phyloP scores from a whole-genome alignment of 2,888 invertebrate species.

The Dione vanillae region DNA sequence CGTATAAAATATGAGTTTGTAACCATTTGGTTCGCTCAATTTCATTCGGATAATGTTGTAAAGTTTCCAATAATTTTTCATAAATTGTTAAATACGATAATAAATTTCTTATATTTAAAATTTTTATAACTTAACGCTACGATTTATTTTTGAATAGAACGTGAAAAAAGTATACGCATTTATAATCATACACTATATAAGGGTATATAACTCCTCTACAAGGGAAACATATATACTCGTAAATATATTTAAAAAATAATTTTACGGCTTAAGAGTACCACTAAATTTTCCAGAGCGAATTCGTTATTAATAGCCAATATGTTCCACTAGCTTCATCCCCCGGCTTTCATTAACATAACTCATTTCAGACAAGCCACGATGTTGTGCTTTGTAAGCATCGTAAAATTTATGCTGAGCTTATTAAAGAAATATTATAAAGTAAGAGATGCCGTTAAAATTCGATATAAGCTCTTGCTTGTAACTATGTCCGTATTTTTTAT shows the following conservation, averaged over 20 bases:
- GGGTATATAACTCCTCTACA: not conserved
- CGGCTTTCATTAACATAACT: constrained; percentile 66
- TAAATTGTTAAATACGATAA: not conserved
- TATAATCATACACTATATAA: too few species aligned
- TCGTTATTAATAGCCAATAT: constrained; percentile 68
- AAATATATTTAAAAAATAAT: constrained; percentile 20
- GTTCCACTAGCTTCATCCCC: constrained; percentile 58
- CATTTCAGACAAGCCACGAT: constrained; percentile 52
- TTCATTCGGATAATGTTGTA: not conserved
- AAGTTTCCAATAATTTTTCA: not conserved
- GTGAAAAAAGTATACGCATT: too few species aligned
- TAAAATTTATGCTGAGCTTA: constrained; percentile 39
- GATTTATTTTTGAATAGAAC: too few species aligned
- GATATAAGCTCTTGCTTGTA: not conserved
- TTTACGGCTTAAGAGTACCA: constrained; percentile 27
- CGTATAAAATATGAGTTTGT: too few species aligned
- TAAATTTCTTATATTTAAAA: too few species aligned
- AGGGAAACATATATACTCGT: not conserved
- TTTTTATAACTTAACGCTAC: too few species aligned
- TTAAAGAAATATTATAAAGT: constrained; percentile 35
- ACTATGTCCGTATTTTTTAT: not conserved
- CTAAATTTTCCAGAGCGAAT: constrained; percentile 43
- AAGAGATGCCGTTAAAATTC: not conserved
- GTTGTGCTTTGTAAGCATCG: constrained; percentile 49
- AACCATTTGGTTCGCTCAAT: too few species aligned